These are phyloP conservation scores for Aplodontia rufa DNA, from an alignment of 2,113 vertebrate genomes.

Conservation along the genomic window DNA sequence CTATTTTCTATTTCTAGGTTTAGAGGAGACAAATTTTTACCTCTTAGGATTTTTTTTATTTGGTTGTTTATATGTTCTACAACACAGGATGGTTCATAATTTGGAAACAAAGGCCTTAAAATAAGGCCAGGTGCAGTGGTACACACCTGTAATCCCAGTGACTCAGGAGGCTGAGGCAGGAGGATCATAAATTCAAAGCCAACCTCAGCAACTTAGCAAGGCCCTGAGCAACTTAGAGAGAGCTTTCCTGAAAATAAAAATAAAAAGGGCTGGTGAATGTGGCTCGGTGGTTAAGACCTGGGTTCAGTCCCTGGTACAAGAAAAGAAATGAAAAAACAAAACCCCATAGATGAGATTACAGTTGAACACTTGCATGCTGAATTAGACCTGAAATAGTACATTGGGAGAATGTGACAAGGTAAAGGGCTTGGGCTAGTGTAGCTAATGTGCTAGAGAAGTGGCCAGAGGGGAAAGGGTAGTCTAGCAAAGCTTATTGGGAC, in stretches of 20 bases:
- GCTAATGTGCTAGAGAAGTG: background rate
- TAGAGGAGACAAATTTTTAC: background rate
- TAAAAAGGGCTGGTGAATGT: no score
- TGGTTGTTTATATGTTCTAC: background rate
- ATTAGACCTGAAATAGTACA: background rate
- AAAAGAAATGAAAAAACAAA: no score
- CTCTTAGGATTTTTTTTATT: background rate
- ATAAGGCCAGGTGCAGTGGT: no score
- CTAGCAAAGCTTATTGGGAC: background rate
- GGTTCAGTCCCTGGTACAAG: no score
- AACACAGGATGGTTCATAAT: background rate
- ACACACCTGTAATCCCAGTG: no score
- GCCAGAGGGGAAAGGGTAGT: background rate
- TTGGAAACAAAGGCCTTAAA: background rate
- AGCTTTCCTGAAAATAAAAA: no score
- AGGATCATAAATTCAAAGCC: no score
- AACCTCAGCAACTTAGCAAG: no score
- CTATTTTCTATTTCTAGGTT: background rate
- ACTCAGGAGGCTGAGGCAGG: no score
- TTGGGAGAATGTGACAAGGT: background rate
- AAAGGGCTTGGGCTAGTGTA: background rate
- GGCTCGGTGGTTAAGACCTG: no score
- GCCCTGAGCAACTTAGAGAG: no score
- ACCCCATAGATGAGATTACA: background rate
- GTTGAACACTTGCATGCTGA: background rate